Evolutionary conservation across 2,888 invertebrate genomes (phyloP).

Genomic region (Drosophila nr. perissopoda): DNA sequence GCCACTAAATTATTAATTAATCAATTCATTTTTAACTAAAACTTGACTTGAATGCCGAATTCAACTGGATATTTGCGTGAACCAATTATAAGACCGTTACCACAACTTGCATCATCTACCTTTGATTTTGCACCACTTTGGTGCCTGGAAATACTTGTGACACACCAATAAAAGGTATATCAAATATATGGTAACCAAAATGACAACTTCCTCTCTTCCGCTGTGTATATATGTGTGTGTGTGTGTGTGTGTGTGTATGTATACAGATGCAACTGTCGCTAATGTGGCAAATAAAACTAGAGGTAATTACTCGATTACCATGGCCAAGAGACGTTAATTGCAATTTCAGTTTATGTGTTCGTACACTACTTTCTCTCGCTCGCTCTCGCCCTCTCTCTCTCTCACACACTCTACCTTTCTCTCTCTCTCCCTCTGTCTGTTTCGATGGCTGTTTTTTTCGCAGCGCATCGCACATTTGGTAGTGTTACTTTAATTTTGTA

Average conservation of each 20-base stretch:
- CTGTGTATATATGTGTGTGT: neutral
- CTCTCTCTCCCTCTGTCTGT: neutral
- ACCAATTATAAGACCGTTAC: neutral
- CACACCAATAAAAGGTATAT: neutral
- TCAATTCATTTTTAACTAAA: neutral
- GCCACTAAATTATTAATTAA: neutral
- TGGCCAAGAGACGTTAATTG: conserved; percentile 3
- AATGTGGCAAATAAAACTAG: neutral
- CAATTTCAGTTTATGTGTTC: conserved; percentile 4
- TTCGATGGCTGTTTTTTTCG: neutral
- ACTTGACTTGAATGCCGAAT: neutral
- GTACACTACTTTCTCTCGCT: too few species aligned
- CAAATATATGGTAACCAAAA: neutral
- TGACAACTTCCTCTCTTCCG: neutral
- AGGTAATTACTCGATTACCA: conserved; percentile 5
- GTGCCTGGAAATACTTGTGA: neutral
- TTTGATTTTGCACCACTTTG: neutral
- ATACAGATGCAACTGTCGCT: neutral
- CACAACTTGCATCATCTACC: neutral
- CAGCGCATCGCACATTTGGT: conserved; percentile 11
- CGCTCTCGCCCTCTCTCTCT: neutral
- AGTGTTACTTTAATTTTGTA: conserved; percentile 70
- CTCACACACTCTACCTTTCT: neutral
- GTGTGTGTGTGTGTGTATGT: neutral
- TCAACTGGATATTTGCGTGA: neutral